Percentiles rank a stretch among this genome's conserved stretches.
phyloP scores from a whole-genome alignment of 2,888 invertebrate species.

The Theodoxus fluviatilis region DNA sequence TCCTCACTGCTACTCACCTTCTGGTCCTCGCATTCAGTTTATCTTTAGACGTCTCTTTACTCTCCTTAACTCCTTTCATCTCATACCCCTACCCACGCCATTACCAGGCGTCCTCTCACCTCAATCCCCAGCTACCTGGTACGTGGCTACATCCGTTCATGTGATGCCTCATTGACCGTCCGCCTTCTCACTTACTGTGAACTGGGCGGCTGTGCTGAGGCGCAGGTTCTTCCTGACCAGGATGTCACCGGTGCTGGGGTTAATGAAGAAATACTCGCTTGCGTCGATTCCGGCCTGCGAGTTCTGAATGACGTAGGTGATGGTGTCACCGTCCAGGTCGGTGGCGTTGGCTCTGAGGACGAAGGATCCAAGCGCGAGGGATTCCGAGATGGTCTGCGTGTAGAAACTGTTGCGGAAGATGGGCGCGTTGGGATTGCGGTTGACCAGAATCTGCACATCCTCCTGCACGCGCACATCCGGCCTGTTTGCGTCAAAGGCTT shows the following conservation, averaged over 20 bases:
- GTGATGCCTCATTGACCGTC: background rate
- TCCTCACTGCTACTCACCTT: too few relatives aligned
- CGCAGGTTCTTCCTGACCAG: conserved; percentile 36
- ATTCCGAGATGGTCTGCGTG: conserved; percentile 42
- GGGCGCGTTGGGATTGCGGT: conserved; percentile 47
- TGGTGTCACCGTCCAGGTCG: conserved; percentile 40
- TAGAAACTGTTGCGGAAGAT: conserved; percentile 37
- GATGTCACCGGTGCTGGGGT: conserved; percentile 36
- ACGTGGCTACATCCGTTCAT: too few relatives aligned
- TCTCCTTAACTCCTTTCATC: too few relatives aligned
- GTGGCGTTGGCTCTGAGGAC: conserved; percentile 72
- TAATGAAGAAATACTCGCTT: conserved; percentile 32
- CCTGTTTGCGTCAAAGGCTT: conserved; percentile 42
- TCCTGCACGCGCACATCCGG: conserved; percentile 37
- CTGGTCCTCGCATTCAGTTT: too few relatives aligned
- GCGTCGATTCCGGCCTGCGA: conserved; percentile 28
- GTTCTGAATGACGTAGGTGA: conserved; percentile 35
- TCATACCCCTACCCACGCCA: too few relatives aligned
- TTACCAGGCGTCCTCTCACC: too few relatives aligned
- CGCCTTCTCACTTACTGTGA: conserved; percentile 27
- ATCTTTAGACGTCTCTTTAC: too few relatives aligned
- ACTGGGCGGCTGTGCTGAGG: conserved; percentile 29
- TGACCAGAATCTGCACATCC: conserved; percentile 42
- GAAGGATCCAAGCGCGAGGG: conserved; percentile 65
- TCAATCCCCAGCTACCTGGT: too few relatives aligned